These are phyloP conservation scores for Dendrolimus punctatus DNA, from an alignment of 1,140 invertebrate genomes.

Conservation along the genomic window DNA sequence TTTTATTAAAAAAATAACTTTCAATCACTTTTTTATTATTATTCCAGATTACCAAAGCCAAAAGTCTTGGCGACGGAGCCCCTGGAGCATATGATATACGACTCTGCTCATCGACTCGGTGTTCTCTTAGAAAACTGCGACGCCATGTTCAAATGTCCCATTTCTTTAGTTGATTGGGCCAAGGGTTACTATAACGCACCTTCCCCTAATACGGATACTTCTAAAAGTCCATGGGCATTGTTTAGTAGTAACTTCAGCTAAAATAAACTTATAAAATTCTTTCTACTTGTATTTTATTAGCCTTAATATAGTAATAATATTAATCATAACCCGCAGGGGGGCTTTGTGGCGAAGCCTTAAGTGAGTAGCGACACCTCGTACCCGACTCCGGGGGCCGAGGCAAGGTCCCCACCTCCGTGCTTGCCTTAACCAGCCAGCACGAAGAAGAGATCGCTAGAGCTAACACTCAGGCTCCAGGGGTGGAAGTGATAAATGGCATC, in stretches of 20 bases:
- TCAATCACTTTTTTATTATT: neutral
- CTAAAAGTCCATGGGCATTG: conserved; percentile 40
- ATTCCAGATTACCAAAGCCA: conserved; percentile 75
- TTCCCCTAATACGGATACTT: conserved; percentile 30
- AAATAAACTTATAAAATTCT: too few species aligned
- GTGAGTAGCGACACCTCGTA: too few species aligned
- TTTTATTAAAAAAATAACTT: conserved; percentile 1
- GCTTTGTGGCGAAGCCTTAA: too few species aligned
- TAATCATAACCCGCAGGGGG: too few species aligned
- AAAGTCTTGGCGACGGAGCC: conserved; percentile 76
- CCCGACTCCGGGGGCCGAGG: too few species aligned
- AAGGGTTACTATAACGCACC: conserved; percentile 78
- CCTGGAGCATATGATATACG: conserved; percentile 77
- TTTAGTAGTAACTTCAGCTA: conserved; percentile 46
- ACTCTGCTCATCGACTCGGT: conserved; percentile 75
- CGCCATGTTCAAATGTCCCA: conserved; percentile 75
- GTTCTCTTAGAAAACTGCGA: conserved; percentile 71
- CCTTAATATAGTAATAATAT: too few species aligned
- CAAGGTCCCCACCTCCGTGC: too few species aligned
- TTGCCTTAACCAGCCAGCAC: too few species aligned
- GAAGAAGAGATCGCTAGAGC: too few species aligned
- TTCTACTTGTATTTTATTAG: too few species aligned
- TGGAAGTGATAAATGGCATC: too few species aligned
- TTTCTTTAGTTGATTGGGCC: conserved; percentile 82
- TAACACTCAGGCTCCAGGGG: too few species aligned